These are phyloP conservation scores for Phalanger gymnotis DNA, from an alignment of 2,797 vertebrate species.

Conservation along the genomic window DNA sequence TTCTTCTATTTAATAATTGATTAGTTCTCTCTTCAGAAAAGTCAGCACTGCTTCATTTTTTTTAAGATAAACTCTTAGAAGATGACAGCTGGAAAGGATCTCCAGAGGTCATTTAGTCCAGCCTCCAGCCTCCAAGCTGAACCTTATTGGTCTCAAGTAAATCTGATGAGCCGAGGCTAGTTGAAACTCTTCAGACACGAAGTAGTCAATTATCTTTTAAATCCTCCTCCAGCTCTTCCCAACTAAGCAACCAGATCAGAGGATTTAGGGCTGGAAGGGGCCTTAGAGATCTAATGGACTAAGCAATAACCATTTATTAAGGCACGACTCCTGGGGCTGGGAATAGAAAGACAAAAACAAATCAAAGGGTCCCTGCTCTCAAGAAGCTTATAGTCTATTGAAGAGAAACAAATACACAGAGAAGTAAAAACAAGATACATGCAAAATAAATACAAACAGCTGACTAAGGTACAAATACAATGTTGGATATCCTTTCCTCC, in stretches of 20 bases:
- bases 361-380: not conserved
- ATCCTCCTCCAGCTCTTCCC: not conserved
- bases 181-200: not conserved
- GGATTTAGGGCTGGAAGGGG: not conserved
- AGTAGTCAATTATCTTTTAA: not conserved
- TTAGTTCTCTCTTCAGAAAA: not conserved
- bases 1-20: not conserved
- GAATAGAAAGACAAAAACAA: not conserved
- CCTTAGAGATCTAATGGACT: not conserved
- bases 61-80: not conserved
- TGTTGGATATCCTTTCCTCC: not conserved
- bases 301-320: not conserved
- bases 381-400: not conserved
- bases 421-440: not conserved
- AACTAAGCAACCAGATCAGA: not conserved
- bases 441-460: not conserved
- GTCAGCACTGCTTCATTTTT: not conserved
- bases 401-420: not conserved
- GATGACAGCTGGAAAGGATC: no score
- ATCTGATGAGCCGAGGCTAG: rapidly evolving
- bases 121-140: not conserved
- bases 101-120: not conserved
- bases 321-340: not conserved
- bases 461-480: not conserved
- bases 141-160: not conserved